Conservation (phyloP, 2,113 vertebrate species). For the Pachypanchax playfairii region DNA sequence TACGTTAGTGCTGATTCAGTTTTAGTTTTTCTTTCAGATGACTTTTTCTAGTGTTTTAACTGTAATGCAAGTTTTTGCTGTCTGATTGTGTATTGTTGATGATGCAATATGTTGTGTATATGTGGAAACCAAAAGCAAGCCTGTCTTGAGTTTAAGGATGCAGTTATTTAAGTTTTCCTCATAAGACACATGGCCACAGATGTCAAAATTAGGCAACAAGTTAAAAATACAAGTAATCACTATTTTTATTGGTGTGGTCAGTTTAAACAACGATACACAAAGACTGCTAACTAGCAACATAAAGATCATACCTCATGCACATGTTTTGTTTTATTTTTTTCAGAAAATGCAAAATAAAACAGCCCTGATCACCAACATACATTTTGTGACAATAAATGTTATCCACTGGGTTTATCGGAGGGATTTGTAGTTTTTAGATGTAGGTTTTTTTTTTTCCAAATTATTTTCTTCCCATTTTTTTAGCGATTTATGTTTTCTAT, state of each 20-base stretch:
- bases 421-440: slow-evolving; percentile 3
- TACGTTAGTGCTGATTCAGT: slow-evolving; percentile 94
- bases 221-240: neutral
- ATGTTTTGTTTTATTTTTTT: slow-evolving; percentile 5
- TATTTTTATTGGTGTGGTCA: neutral
- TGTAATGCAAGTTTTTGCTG: slow-evolving; percentile 79
- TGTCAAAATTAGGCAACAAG: neutral
- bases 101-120: slow-evolving; percentile 75
- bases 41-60: slow-evolving; percentile 92
- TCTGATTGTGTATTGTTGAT: slow-evolving; percentile 72
- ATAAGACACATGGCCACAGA: neutral
- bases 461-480: neutral
- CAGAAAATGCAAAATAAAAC: slow-evolving; percentile 27
- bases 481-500: neutral
- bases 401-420: slow-evolving; percentile 29
- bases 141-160: slow-evolving; percentile 59
- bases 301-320: slow-evolving; percentile 38
- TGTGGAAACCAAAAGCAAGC: slow-evolving; percentile 73
- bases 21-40: slow-evolving; percentile 76
- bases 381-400: neutral
- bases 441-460: neutral
- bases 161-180: slow-evolving; percentile 31
- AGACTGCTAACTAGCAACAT: slow-evolving; percentile 49
- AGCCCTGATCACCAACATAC: slow-evolving; percentile 19
- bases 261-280: neutral